Percentiles rank a stretch among this genome's conserved stretches.
phyloP scores from a whole-genome alignment of 2,113 vertebrate species.

The Oncorhynchus kisutch region DNA sequence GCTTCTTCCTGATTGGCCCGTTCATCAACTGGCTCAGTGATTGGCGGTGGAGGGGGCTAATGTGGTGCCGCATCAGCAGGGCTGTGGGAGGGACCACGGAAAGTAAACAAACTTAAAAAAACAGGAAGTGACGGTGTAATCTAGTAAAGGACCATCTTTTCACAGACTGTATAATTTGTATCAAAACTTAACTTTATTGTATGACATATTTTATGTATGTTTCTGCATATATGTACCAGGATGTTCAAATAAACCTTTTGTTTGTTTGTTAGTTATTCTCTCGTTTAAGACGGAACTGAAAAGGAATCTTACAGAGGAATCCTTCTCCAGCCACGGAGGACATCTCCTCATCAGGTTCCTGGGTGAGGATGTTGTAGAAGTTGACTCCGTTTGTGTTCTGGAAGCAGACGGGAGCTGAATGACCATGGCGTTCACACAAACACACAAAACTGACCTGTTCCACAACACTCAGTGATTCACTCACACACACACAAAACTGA shows the following conservation, averaged over 20 bases:
- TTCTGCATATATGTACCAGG: too few species aligned
- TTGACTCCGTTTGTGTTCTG: conserved; percentile 95
- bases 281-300: background rate
- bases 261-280: background rate
- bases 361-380: conserved; percentile 95
- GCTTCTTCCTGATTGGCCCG: conserved; percentile 86
- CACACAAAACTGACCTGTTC: conserved; percentile 76
- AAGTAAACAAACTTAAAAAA: too few species aligned
- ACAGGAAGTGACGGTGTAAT: background rate
- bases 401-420: conserved; percentile 22
- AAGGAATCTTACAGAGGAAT: conserved; percentile 58
- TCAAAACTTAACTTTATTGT: background rate
- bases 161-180: background rate
- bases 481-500: conserved; percentile 41
- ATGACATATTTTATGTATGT: background rate
- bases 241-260: too few species aligned
- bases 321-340: conserved; percentile 11
- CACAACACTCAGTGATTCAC: conserved; percentile 55
- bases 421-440: background rate
- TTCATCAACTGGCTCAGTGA: conserved; percentile 88
- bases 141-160: background rate
- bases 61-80: conserved; percentile 73
- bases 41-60: conserved; percentile 72
- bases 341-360: conserved; percentile 52
- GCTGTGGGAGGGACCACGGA: conserved; percentile 53